These are phyloP conservation scores for Amphipyra tragopoginis DNA, from an alignment of 2,888 invertebrate species.

Conservation along the genomic window DNA sequence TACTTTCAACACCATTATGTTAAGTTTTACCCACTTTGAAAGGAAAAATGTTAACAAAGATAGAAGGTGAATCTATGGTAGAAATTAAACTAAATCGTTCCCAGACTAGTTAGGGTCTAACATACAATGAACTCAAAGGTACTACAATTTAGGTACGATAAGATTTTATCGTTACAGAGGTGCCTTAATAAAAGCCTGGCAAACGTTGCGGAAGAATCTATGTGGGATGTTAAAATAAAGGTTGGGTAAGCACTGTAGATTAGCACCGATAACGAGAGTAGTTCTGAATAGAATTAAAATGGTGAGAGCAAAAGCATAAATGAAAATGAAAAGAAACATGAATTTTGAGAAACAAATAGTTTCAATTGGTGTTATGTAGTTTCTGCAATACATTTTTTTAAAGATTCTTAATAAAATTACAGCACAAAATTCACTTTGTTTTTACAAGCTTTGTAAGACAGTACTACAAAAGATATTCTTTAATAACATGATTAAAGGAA, in stretches of 20 bases:
- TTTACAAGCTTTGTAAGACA: too few species aligned
- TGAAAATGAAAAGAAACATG: constrained; percentile 3
- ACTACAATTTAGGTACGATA: constrained; percentile 43
- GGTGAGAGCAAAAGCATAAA: constrained; percentile 32
- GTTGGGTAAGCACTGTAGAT: constrained; percentile 35
- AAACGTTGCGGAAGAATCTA: constrained; percentile 45
- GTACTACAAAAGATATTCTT: too few species aligned
- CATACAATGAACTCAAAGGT: constrained; percentile 25
- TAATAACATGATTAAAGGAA: too few species aligned
- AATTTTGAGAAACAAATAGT: neutral
- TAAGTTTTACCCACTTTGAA: constrained; percentile 3
- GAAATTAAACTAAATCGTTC: constrained; percentile 29
- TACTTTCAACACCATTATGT: neutral
- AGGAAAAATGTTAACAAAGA: constrained; percentile 24
- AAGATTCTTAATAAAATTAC: too few species aligned
- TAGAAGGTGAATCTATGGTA: constrained; percentile 24
- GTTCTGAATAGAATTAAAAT: constrained; percentile 34
- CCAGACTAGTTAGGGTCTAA: constrained; percentile 19
- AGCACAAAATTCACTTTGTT: too few species aligned
- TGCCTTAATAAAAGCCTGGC: constrained; percentile 41
- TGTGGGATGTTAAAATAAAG: constrained; percentile 35
- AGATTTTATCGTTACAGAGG: constrained; percentile 39
- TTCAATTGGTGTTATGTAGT: too few species aligned
- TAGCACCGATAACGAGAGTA: constrained; percentile 40
- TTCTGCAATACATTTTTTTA: too few species aligned